Evolutionary conservation across 1,140 invertebrate genomes (phyloP).

Genomic region (Lordiphosa mommai): DNA sequence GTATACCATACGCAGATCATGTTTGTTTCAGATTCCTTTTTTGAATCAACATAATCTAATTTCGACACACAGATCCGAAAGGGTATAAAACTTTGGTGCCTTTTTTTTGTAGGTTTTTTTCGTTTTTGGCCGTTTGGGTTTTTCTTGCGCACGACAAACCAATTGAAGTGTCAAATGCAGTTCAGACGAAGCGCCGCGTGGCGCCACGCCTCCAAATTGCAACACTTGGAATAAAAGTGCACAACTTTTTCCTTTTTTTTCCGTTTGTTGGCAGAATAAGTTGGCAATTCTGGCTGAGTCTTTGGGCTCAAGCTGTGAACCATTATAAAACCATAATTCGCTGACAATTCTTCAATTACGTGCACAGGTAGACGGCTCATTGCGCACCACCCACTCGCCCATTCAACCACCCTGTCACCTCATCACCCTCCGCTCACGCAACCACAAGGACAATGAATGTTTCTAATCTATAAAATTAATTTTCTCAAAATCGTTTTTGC

Average conservation of each 20-base stretch:
- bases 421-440: too few relatives aligned
- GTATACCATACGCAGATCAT: too few relatives aligned
- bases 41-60: too few relatives aligned
- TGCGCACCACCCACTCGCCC: slow-evolving; percentile 12
- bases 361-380: slow-evolving; percentile 45
- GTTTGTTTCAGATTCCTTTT: too few relatives aligned
- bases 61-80: too few relatives aligned
- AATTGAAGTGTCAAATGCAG: slow-evolving; percentile 74
- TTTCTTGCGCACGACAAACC: slow-evolving; percentile 53
- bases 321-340: slow-evolving; percentile 69
- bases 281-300: slow-evolving; percentile 7
- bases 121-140: slow-evolving; percentile 8
- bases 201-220: slow-evolving; percentile 63
- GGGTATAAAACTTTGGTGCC: neutral
- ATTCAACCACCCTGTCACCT: neutral
- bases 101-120: neutral
- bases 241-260: slow-evolving; percentile 43
- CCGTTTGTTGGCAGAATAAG: slow-evolving; percentile 9
- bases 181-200: slow-evolving; percentile 53
- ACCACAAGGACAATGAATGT: slow-evolving; percentile 26
- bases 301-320: slow-evolving; percentile 11
- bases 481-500: slow-evolving; percentile 53
- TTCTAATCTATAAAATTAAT: slow-evolving; percentile 79
- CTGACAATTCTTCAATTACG: slow-evolving; percentile 69
- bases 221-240: slow-evolving; percentile 65